Evolutionary conservation across 2,113 vertebrate species (phyloP).

Genomic region (Pomatorhinus ruficollis): DNA sequence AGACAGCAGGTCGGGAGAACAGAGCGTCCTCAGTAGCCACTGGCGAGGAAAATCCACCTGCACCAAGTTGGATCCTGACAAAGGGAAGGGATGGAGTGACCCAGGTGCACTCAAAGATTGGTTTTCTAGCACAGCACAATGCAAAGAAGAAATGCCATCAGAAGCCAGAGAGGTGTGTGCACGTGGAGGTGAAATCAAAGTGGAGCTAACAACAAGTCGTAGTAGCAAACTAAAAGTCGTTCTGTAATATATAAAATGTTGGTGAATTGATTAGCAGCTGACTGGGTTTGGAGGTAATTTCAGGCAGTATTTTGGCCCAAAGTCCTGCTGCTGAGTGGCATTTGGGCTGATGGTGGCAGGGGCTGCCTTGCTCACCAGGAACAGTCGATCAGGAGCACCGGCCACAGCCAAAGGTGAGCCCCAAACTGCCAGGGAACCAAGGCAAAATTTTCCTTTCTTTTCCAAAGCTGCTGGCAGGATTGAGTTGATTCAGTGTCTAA

Average conservation of each 20-base stretch:
- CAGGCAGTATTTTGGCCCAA: neutral
- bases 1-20: neutral
- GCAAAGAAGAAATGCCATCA: neutral
- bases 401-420: neutral
- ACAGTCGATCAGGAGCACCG: rapidly evolving
- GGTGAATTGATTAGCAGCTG: neutral
- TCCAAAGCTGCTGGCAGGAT: neutral
- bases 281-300: neutral
- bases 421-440: neutral
- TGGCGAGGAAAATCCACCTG: neutral
- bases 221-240: neutral
- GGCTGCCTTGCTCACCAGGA: neutral
- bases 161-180: neutral
- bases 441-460: neutral
- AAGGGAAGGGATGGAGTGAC: neutral
- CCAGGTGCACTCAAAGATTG: neutral
- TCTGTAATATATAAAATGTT: neutral
- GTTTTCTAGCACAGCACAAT: neutral
- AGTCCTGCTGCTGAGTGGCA: no score
- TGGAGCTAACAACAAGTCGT: neutral
- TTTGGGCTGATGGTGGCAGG: neutral
- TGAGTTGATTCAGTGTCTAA: neutral
- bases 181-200: neutral
- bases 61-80: neutral
- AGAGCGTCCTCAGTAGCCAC: rapidly evolving